Percentiles rank a stretch among this genome's conserved stretches.
Evolutionary conservation across 2,113 vertebrate species (phyloP).

Genomic region (Grantiella picta): DNA sequence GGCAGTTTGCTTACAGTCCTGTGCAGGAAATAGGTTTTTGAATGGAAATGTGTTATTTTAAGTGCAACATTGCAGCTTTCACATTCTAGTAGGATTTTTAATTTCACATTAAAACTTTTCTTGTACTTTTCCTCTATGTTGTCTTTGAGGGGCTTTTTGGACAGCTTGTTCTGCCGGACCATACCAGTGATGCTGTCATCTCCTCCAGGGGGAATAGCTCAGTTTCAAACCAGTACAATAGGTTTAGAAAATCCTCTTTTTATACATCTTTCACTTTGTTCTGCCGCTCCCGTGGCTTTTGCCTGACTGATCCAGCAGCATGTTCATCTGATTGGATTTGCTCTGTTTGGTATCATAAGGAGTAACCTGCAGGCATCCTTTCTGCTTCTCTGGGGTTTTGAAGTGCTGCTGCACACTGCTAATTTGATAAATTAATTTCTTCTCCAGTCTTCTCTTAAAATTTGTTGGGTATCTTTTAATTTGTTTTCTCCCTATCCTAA

Average conservation of each 20-base stretch:
- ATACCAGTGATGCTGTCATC: neutral
- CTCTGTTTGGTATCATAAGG: constrained; percentile 40
- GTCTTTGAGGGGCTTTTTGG: neutral
- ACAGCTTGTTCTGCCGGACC: neutral
- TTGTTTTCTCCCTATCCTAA: neutral
- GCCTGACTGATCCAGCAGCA: constrained; percentile 35
- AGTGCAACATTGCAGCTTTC: neutral
- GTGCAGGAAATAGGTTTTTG: neutral
- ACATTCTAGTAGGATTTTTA: neutral
- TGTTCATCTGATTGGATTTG: constrained; percentile 61
- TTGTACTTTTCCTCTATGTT: neutral
- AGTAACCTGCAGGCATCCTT: constrained; percentile 31
- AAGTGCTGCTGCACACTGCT: neutral
- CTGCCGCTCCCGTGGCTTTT: neutral
- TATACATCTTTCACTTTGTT: neutral
- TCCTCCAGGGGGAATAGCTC: neutral
- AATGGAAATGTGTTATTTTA: neutral
- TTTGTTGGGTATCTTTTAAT: neutral
- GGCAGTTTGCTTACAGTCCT: neutral
- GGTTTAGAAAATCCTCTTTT: constrained; percentile 45
- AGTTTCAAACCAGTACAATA: neutral
- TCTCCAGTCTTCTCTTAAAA: neutral
- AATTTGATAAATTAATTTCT: constrained; percentile 46
- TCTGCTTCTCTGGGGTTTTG: neutral
- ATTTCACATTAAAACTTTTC: neutral